Percentiles rank a stretch among this genome's conserved stretches.
These are phyloP conservation scores for Hydra vulgaris DNA, from an alignment of 30 jellyfish, hydroid and myxozoan genomes.

Conservation along the genomic window DNA sequence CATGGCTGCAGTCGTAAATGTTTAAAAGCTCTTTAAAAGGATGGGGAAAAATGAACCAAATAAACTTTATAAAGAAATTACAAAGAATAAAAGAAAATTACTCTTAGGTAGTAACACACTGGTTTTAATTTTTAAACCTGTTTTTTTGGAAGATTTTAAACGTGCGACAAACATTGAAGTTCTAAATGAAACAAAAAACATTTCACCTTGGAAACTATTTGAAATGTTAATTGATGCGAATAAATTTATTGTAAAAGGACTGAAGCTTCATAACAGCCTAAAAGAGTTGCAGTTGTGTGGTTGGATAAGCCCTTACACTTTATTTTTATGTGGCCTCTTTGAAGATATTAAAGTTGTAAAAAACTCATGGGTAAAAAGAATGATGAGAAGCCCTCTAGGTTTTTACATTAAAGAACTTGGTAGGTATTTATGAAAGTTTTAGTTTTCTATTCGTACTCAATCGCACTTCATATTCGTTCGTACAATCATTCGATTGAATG, in stretches of 20 bases:
- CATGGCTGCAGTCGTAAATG: neutral
- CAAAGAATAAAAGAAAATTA: slow-evolving; percentile 12
- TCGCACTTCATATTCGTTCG: no score
- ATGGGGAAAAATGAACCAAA: slow-evolving; percentile 21
- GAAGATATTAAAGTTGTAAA: slow-evolving; percentile 50
- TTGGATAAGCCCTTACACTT: slow-evolving; percentile 56
- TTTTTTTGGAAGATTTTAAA: slow-evolving; percentile 2
- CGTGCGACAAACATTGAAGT: neutral
- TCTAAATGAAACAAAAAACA: neutral
- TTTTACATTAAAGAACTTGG: slow-evolving; percentile 60
- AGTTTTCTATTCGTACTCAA: no score
- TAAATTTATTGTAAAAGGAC: slow-evolving; percentile 36
- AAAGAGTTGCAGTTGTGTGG: slow-evolving; percentile 54
- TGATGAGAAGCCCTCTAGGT: slow-evolving; percentile 53
- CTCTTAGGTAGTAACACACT: slow-evolving; percentile 18
- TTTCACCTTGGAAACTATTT: slow-evolving; percentile 36
- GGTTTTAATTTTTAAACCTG: slow-evolving; percentile 12
- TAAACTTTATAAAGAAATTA: neutral
- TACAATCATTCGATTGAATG: no score
- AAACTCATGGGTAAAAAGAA: slow-evolving; percentile 62
- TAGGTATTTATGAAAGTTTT: slow-evolving; percentile 28
- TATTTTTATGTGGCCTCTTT: slow-evolving; percentile 44
- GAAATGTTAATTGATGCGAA: slow-evolving; percentile 38
- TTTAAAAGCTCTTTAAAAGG: neutral
- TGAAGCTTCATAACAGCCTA: slow-evolving; percentile 47